Conservation (phyloP, 2,113 vertebrate genomes). For the Carettochelys insculpta region DNA sequence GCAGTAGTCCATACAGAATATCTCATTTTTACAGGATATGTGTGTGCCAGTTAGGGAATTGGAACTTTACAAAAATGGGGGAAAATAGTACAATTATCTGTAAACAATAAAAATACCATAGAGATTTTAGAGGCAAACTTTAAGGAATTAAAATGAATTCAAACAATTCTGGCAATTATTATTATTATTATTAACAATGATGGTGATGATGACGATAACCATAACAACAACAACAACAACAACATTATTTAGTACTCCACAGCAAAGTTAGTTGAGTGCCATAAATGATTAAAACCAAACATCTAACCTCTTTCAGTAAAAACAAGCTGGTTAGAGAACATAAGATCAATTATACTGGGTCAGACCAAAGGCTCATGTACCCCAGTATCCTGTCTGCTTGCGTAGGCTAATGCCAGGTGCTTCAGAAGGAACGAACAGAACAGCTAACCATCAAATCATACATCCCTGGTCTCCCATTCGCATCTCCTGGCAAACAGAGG, state of each 20-base stretch:
- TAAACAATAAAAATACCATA: not conserved
- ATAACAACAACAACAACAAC: too few species aligned
- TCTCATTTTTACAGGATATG: not conserved
- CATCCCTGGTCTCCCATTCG: too few species aligned
- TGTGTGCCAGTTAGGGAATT: conserved; percentile 3
- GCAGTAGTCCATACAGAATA: not conserved
- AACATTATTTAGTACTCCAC: not conserved
- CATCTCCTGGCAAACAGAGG: too few species aligned
- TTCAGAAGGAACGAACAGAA: too few species aligned
- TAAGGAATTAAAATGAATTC: not conserved
- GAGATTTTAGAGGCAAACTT: not conserved
- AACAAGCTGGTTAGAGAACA: not conserved
- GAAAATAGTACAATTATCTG: not conserved
- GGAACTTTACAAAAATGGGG: not conserved
- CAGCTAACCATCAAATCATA: too few species aligned
- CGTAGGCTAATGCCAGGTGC: too few species aligned
- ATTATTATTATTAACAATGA: too few species aligned
- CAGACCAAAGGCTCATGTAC: too few species aligned
- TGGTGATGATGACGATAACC: too few species aligned
- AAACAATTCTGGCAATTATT: conserved; percentile 10
- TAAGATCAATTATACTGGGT: too few species aligned
- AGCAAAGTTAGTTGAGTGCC: not conserved
- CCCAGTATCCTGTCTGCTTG: too few species aligned
- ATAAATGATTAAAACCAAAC: not conserved
- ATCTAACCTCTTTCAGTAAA: accelerated